phyloP scores from a whole-genome alignment of 2,797 vertebrate genomes.

The Hoplostethus mediterraneus region DNA sequence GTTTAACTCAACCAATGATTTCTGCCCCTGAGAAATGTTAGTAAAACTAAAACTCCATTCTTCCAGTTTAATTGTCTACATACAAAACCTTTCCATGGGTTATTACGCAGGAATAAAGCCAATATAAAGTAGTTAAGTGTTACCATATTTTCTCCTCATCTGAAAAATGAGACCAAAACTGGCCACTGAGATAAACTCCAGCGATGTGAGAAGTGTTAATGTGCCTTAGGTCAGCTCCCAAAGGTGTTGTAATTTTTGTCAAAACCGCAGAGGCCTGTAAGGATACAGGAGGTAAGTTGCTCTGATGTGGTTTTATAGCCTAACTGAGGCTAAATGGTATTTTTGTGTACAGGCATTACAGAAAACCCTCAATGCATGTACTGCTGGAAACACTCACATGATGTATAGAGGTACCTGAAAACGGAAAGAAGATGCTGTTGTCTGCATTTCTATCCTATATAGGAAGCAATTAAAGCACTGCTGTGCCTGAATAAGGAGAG shows the following conservation, averaged over 20 bases:
- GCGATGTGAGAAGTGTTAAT: conserved; percentile 42
- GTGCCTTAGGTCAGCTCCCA: conserved; percentile 65
- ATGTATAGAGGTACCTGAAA: not conserved
- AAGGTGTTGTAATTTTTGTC: conserved; percentile 42
- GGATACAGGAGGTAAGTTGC: conserved; percentile 72
- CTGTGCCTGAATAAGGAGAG: conserved; percentile 1
- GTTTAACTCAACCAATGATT: conserved; percentile 17
- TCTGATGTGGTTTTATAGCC: conserved; percentile 20
- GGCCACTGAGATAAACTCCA: conserved; percentile 11
- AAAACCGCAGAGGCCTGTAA: conserved; percentile 52
- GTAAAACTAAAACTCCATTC: conserved; percentile 4
- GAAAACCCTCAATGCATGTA: not conserved
- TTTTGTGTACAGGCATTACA: not conserved
- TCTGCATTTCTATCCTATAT: conserved; percentile 9
- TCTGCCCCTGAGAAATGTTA: conserved; percentile 31
- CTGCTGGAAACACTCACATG: not conserved
- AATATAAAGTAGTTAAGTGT: not conserved
- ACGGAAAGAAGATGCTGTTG: too few relatives aligned
- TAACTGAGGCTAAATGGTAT: conserved; percentile 15
- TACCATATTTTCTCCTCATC: conserved; percentile 4
- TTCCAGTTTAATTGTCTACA: not conserved
- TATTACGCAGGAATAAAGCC: not conserved
- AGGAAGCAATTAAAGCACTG: not conserved
- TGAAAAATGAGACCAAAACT: conserved; percentile 25
- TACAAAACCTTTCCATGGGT: conserved; percentile 4